These are phyloP conservation scores for Ephydatia muelleri DNA, from an alignment of 37 sponge, comb jelly and placozoan genomes.

Conservation along the genomic window DNA sequence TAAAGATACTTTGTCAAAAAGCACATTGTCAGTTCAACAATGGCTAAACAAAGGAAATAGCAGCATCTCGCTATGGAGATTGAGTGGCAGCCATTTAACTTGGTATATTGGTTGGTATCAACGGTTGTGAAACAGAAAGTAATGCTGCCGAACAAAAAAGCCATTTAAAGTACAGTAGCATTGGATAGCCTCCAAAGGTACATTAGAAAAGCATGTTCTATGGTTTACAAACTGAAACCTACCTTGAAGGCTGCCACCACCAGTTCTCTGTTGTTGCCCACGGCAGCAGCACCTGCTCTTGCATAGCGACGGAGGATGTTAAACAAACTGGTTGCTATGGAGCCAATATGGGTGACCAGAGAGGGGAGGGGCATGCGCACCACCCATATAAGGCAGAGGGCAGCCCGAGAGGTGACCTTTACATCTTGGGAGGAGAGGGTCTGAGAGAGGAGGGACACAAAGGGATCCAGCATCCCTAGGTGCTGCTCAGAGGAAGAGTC, in stretches of 20 bases:
- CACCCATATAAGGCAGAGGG: slow-evolving; percentile 59
- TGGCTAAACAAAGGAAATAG: not conserved
- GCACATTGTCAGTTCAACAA: not conserved
- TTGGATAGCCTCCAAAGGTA: no score
- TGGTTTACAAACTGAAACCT: no score
- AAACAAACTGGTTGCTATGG: slow-evolving; percentile 49
- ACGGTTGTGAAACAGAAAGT: no score
- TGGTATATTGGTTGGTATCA: no score
- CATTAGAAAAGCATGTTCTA: no score
- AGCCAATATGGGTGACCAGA: slow-evolving; percentile 24
- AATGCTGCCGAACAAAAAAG: not conserved
- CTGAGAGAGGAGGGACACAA: slow-evolving; percentile 53
- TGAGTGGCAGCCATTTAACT: no score
- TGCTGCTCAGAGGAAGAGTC: slow-evolving; percentile 24
- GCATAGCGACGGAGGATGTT: slow-evolving; percentile 62
- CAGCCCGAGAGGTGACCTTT: slow-evolving; percentile 50
- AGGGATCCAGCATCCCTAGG: slow-evolving; percentile 84
- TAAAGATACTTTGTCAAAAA: no score
- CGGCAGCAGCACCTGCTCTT: slow-evolving; percentile 50
- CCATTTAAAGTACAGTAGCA: not conserved
- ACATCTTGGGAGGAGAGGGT: slow-evolving; percentile 56
- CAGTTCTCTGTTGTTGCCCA: slow-evolving; percentile 71
- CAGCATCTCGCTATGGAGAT: no score
- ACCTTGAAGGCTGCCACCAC: slow-evolving; percentile 78
- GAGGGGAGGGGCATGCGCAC: slow-evolving; percentile 69